Evolutionary conservation across 2,888 invertebrate genomes (phyloP), one percentile per base, ranked within the genome.

Genomic region (Latrodectus elegans): DNA sequence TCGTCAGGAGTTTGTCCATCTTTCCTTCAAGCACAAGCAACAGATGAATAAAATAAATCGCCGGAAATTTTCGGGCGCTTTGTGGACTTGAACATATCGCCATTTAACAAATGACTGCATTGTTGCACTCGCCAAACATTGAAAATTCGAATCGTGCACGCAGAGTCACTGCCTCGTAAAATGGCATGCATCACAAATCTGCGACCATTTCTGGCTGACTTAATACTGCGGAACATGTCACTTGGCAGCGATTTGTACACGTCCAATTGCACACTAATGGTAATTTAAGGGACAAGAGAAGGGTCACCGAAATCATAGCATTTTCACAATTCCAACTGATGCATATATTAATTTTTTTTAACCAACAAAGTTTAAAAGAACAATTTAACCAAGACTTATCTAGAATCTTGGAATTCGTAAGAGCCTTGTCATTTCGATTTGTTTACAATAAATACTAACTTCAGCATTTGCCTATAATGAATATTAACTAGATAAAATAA

Each of bases 111-210:
- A 60, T 60, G 60, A n/a, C n/a, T n/a, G 60, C 60, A 60, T 60
- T 60, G 60, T 60, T 60, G 60, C 60, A 60, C 60, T 60, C 60
- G 11, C 60, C 60, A 60, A 60, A 60, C 60, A 60, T 60, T n/a
- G 60, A 60, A 12, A 60, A 60, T 60, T 60, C 12, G 60, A 12
- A n/a, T 15, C 60, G 60, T 60, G 60, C 60, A 60, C 60, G 60
- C 60, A 60, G n/a, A 60, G 60, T 10, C 60, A 60, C 60, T 60
- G 60, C 14, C 60, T 60, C 12, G 60, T 12, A 60, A 60, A 60
- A 60, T 15, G 60, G n/a, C n/a, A 60, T n/a, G 60, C 60, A 60
- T 60, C 60, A 60, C 60, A n/a, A 60, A n/a, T 11, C n/a, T n/a
- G 60, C 60, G n/a, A 11, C 10, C 60, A 60, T 60, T 60, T 60